phyloP scores from a whole-genome alignment of 2,888 invertebrate species.

The Ophion slaviceki region DNA sequence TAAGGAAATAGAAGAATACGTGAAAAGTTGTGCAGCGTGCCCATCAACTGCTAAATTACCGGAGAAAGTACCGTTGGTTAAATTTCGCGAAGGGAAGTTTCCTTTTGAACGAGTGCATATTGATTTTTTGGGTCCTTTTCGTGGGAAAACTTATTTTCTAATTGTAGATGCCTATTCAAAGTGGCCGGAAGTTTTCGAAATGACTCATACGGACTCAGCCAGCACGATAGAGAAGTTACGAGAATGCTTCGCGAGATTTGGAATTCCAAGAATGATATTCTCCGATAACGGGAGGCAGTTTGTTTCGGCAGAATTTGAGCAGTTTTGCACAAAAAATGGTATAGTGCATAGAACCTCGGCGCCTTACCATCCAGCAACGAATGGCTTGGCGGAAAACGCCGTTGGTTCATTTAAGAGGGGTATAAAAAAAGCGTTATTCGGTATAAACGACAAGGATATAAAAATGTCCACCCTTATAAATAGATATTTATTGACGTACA shows the following conservation, averaged over 20 bases:
- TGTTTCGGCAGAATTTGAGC: constrained; percentile 44
- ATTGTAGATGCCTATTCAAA: constrained; percentile 62
- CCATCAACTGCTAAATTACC: constrained; percentile 31
- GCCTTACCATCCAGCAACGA: constrained; percentile 57
- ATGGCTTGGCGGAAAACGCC: constrained; percentile 58
- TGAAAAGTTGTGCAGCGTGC: constrained; percentile 51
- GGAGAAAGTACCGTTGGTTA: constrained; percentile 50
- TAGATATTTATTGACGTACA: constrained; percentile 46
- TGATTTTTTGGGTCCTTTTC: constrained; percentile 64
- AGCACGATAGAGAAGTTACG: constrained; percentile 61
- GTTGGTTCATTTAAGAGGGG: constrained; percentile 51
- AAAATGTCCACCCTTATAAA: constrained; percentile 30
- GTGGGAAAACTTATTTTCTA: constrained; percentile 59
- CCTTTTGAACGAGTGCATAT: constrained; percentile 62
- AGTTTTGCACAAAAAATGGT: constrained; percentile 58
- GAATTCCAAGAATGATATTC: constrained; percentile 60
- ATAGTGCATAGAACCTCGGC: constrained; percentile 58
- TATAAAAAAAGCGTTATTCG: constrained; percentile 17
- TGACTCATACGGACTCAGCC: constrained; percentile 33
- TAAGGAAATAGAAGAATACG: constrained; percentile 57
- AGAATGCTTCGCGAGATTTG: constrained; percentile 62
- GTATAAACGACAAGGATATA: no score
- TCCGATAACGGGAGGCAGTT: constrained; percentile 64
- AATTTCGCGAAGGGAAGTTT: constrained; percentile 40
- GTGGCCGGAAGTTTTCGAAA: constrained; percentile 63